Base-by-base conservation (phyloP, 1,140 invertebrate genomes). In the Aphaenogaster ashmeadi region DNA sequence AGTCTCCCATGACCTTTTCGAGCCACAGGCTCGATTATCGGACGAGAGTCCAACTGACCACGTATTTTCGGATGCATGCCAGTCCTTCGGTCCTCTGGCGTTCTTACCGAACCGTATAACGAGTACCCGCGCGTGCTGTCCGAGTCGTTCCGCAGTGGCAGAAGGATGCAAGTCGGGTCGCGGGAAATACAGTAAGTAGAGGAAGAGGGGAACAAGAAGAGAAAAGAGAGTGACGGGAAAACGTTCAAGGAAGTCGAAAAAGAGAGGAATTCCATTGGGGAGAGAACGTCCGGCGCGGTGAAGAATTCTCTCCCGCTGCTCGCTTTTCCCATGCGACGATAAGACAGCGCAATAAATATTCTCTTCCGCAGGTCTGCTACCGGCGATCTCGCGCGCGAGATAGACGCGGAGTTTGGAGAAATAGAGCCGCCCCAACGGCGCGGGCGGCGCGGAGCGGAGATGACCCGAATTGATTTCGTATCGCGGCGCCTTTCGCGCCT, bases 281-380 rank as follows among this genome's bases (percentile, higher is more conserved):
- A 36, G 75, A 8, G 54, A 33, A 54, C 15, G 77, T 87, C 75
- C 69, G 54, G 78, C 54, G 38, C 58, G 79, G 36, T 75, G 50
- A 89, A 81, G 84, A 89, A 89, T 89, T 77, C 60, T 77, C 50
- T 64, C 54, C 38, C 50, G 88, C 52, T 71, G 75, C 60, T 88
- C 77, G 27, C 66, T 89, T 89, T 90, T 87, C 72, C 75, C 72
- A 54, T 69, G 60, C 33, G 27, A 83, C 64, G 88, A 90, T 90
- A 90, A 89, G 85, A 84, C 72, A 75, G 62, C 47, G 89, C 54
- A 84, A 84, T 90, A 90, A 90, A 90, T 90, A 89, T 87, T 74
- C 89, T 62, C 71, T 27, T 77, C 54, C 60, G n/a, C 58, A 58
- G 50, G 41, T 60, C 66, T 66, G 71, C 86, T 83, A 41, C 66